phyloP scores from a whole-genome alignment of 2,113 vertebrate species.

The Sapajus apella region DNA sequence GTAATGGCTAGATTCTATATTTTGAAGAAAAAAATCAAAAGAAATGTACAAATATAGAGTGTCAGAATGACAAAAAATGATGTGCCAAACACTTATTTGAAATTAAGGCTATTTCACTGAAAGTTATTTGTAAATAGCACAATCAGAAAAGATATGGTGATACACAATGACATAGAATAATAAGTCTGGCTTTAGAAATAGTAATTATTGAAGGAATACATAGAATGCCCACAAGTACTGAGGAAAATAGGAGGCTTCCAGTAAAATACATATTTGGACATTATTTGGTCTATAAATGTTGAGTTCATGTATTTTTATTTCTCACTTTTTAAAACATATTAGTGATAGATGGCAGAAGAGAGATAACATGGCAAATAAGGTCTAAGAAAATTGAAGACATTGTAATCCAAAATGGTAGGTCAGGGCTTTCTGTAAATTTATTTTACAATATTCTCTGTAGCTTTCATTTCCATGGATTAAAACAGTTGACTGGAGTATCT shows the following conservation, averaged over 20 bases:
- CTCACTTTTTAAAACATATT: not conserved
- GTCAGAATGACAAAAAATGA: not conserved
- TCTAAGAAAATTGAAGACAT: not conserved
- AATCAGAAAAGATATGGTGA: not conserved
- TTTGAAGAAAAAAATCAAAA: not conserved
- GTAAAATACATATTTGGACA: not conserved
- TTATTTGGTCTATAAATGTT: not conserved
- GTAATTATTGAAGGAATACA: fast-evolving
- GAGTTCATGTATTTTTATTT: not conserved
- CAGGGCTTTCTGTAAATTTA: constrained; percentile 49
- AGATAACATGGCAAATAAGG: not conserved
- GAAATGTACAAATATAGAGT: not conserved
- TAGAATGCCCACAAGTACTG: not conserved
- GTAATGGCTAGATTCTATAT: not conserved
- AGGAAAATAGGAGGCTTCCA: not conserved
- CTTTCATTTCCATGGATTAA: constrained; percentile 59
- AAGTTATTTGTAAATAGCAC: not conserved
- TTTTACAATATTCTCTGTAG: not conserved
- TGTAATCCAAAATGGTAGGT: constrained; percentile 11
- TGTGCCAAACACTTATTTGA: not conserved
- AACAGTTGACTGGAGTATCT: constrained; percentile 47
- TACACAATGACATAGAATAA: fast-evolving
- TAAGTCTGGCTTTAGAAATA: not conserved
- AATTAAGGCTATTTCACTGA: not conserved
- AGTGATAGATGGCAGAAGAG: not conserved